Base-by-base conservation (phyloP, 2,113 vertebrate genomes). In the Gopherus evgoodei region DNA sequence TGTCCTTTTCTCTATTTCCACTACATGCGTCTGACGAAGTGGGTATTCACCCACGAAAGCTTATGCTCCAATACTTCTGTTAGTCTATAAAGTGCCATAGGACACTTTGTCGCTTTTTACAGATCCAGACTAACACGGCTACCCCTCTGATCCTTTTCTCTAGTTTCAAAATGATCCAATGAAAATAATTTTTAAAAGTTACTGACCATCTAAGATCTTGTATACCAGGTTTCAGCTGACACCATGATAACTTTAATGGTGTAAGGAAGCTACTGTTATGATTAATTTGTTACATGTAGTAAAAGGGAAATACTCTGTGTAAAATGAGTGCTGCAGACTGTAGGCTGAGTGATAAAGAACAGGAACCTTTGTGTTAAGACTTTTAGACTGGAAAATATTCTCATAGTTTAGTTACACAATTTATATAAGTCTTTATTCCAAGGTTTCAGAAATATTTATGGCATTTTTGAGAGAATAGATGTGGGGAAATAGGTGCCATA, bases 401-500 rank as follows among this genome's bases (percentile, higher is more conserved):
- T 85, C 8, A 4, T 65, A 5, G 31, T 87, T 94, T 87, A 25
- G 72, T 44, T 76, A 76, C 44, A 93, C 91, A 95, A 53, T n/a
- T 92, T 88, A 44, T 24, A 4, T n/a, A 27, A 84, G 53, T n/a
- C 81, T 83, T 35, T 81, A n/a, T 62, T 42, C 17, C 27, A 87
- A 31, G 27, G 12, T 81, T 62, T 93, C 82, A 83, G 56, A 88
- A 80, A 27, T 49, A 35, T 86, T 92, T 83, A 9, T 83, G 57
- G 17, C 50, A 62, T 35, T 94, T n/a, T 80, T 88, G 24, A 53
- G 56, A 83, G 93, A 97, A 84, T 95, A 98, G 98, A 97, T 98
- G 97, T 96, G 97, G 95, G 95, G 9, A 91, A 98, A 96, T 97
- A 98, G 96, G 97, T 98, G 96, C 96, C 84, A 87, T 35, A 4